Percentiles rank a stretch among this genome's conserved stretches.
phyloP scores from a whole-genome alignment of 2,113 vertebrate genomes.

The Urocitellus parryii region DNA sequence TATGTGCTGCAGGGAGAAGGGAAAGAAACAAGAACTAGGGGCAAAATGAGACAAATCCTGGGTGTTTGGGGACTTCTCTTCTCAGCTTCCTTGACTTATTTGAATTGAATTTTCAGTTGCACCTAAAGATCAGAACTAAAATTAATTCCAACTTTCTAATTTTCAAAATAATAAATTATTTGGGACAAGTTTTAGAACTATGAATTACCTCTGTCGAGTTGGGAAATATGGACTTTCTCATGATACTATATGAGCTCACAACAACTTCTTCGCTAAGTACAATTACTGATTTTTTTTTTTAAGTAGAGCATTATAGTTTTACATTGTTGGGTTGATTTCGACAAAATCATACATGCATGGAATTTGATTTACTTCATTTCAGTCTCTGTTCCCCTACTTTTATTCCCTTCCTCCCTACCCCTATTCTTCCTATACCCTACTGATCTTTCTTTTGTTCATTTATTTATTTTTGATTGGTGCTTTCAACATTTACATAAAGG shows the following conservation, averaged over 20 bases:
- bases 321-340: too few relatives aligned
- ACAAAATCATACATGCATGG: too few relatives aligned
- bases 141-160: not conserved
- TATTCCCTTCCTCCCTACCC: too few relatives aligned
- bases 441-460: too few relatives aligned
- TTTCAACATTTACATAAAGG: too few relatives aligned
- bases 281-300: not conserved
- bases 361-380: too few relatives aligned
- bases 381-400: too few relatives aligned
- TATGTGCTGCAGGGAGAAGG: not conserved
- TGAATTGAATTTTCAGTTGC: not conserved
- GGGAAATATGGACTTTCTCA: not conserved
- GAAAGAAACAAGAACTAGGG: not conserved
- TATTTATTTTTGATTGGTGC: too few relatives aligned
- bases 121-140: not conserved
- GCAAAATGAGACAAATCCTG: not conserved
- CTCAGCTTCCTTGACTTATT: not conserved
- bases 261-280: not conserved
- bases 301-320: too few relatives aligned
- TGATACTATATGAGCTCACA: not conserved
- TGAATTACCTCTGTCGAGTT: not conserved
- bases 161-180: not conserved
- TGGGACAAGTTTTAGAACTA: not conserved
- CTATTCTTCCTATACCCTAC: too few relatives aligned
- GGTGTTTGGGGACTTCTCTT: not conserved